Evolutionary conservation across 2,113 vertebrate genomes (phyloP).

Genomic region (Callorhinus ursinus): DNA sequence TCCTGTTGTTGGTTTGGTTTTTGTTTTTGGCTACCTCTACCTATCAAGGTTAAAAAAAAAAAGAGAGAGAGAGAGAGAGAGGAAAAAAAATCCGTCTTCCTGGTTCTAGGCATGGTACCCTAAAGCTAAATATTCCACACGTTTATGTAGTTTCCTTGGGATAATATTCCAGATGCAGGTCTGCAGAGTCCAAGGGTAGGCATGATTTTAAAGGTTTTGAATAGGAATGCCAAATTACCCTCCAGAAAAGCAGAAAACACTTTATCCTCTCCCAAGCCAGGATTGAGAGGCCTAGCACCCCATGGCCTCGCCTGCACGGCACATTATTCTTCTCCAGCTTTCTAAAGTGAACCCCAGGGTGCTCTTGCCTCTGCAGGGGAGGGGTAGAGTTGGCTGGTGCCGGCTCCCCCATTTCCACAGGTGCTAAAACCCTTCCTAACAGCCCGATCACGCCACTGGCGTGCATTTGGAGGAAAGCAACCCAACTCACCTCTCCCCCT

Average conservation of each 20-base stretch:
- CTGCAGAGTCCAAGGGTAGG: background rate
- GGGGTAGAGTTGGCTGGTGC: background rate
- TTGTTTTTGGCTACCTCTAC: background rate
- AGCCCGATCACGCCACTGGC: background rate
- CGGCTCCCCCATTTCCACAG: background rate
- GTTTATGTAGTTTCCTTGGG: background rate
- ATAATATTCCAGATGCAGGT: constrained; percentile 44
- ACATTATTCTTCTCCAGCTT: background rate
- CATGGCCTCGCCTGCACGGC: fast-evolving
- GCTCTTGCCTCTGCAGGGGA: background rate
- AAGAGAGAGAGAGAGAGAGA: no score
- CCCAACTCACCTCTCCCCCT: fast-evolving
- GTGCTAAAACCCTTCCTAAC: background rate
- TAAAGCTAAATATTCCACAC: background rate
- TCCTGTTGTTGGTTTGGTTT: background rate
- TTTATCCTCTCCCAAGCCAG: background rate
- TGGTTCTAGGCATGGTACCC: background rate
- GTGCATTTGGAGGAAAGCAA: fast-evolving
- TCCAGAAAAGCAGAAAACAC: background rate
- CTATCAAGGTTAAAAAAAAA: no score
- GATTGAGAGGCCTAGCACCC: background rate
- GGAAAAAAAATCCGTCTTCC: no score
- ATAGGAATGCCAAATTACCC: constrained; percentile 53
- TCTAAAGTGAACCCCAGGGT: background rate
- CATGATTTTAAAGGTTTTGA: background rate